Base-by-base conservation (phyloP, 2,888 invertebrate species). In the Physocephala rufipes region DNA sequence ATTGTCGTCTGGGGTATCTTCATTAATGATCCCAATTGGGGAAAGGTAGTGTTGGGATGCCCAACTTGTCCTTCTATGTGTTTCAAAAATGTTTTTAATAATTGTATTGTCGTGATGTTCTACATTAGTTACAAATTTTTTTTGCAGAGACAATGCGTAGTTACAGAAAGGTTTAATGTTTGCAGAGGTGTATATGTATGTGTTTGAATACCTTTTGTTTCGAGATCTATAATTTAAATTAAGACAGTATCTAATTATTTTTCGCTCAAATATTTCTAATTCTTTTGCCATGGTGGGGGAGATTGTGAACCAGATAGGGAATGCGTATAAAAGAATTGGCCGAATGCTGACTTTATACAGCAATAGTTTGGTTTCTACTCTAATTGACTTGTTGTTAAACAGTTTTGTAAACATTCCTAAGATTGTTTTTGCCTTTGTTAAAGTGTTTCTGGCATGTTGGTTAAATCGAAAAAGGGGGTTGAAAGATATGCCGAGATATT, bases 241-340 rank as follows among this genome's bases (percentile, higher is more conserved):
- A 36, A 67, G 26, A 24, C 67, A 67, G n/a, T 15, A 12, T 21
- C 67, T 30, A 16, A 67, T 2, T 7, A 67, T 21, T 36, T 24
- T 67, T 2, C 67, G 28, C n/a, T 67, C 67, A 7, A 67, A 24
- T 1, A 58, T 58, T 55, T 67, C 67, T 28, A 67, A 36, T 45
- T 67, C 26, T 36, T 36, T 4, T 19, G 58, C 43, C 21, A 67
- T 43, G 15, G 67, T 43, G n/a, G 67, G 67, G 19, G 67, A 67
- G 30, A 67, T 67, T 2, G 55, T 36, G 30, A 55, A 67, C 67
- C 67, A 55, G 15, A 67, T 36, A 19, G 55, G 43, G 58, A 67
- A 67, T n/a, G 19, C 67, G 24, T 55, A 67, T 16, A 67, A 36
- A 1, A 67, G 28, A 26, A 21, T n/a, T 9, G 62, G 19, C 12